Evolutionary conservation across 2,797 vertebrate species (phyloP).

Genomic region (Xyrichtys novacula): DNA sequence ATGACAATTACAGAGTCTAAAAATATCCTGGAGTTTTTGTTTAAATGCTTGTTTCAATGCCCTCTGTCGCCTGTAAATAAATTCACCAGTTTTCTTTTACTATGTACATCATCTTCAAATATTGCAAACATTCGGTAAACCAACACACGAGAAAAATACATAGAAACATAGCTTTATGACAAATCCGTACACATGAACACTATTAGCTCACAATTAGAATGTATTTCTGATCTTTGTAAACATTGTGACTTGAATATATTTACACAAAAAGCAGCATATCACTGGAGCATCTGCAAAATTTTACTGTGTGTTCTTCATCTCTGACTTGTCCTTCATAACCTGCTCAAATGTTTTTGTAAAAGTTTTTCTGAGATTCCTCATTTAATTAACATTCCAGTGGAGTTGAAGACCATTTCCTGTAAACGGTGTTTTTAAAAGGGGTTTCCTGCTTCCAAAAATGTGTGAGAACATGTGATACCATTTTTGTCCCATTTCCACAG

Average conservation of each 20-base stretch:
- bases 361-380: constrained; percentile 51
- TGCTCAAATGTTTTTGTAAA: constrained; percentile 49
- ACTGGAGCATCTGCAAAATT: constrained; percentile 67
- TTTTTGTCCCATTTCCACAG: constrained; percentile 21
- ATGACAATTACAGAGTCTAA: constrained; percentile 29
- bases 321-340: constrained; percentile 57
- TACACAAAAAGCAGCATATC: constrained; percentile 82
- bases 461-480: constrained; percentile 19
- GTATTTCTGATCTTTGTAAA: constrained; percentile 82
- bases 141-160: constrained; percentile 53
- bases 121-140: constrained; percentile 63
- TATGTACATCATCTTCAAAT: constrained; percentile 70
- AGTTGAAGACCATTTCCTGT: constrained; percentile 39
- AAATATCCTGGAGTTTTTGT: constrained; percentile 43
- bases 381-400: constrained; percentile 62
- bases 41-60: constrained; percentile 51
- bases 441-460: constrained; percentile 39
- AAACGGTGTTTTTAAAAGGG: constrained; percentile 37
- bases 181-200: constrained; percentile 67
- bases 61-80: constrained; percentile 42
- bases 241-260: constrained; percentile 81
- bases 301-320: constrained; percentile 51
- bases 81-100: constrained; percentile 55
- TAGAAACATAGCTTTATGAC: constrained; percentile 65
- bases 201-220: constrained; percentile 75